Evolutionary conservation across 1,140 invertebrate genomes (phyloP).

Genomic region (Cotesia vestalis): DNA sequence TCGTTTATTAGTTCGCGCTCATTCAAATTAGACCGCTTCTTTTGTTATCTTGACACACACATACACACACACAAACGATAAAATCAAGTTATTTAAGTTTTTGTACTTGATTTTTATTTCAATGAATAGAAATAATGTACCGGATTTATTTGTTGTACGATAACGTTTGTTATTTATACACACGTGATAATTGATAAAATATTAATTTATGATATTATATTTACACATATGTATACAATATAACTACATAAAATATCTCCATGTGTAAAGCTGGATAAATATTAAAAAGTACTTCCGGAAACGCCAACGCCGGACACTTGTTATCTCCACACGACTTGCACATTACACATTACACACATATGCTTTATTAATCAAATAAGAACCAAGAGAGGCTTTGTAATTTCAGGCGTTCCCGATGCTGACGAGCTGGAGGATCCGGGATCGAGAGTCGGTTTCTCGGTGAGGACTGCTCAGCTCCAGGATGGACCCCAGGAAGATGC

Average conservation of each 20-base stretch:
- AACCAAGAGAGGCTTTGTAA: not conserved
- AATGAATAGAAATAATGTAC: conserved; percentile 2
- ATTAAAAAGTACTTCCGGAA: conserved; percentile 31
- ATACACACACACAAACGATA: not conserved
- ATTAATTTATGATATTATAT: conserved; percentile 7
- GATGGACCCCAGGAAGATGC: not conserved
- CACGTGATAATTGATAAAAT: conserved; percentile 22
- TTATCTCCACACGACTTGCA: conserved; percentile 14
- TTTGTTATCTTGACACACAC: not conserved
- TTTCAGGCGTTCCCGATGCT: conserved; percentile 27
- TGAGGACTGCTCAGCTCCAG: conserved; percentile 19
- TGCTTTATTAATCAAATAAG: not conserved
- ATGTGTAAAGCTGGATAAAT: not conserved
- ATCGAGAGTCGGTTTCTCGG: conserved; percentile 26
- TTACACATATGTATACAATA: not conserved
- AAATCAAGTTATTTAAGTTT: conserved; percentile 1
- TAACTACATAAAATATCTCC: not conserved
- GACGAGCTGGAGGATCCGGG: conserved; percentile 1
- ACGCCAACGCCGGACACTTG: conserved; percentile 34
- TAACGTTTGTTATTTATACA: conserved; percentile 27
- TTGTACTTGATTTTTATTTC: not conserved
- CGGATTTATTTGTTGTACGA: conserved; percentile 30
- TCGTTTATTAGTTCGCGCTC: not conserved
- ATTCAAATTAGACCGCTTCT: conserved; percentile 24
- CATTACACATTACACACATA: not conserved